Evolutionary conservation across 2,888 invertebrate genomes (phyloP).

Genomic region (Zhuqinia jingwanae): DNA sequence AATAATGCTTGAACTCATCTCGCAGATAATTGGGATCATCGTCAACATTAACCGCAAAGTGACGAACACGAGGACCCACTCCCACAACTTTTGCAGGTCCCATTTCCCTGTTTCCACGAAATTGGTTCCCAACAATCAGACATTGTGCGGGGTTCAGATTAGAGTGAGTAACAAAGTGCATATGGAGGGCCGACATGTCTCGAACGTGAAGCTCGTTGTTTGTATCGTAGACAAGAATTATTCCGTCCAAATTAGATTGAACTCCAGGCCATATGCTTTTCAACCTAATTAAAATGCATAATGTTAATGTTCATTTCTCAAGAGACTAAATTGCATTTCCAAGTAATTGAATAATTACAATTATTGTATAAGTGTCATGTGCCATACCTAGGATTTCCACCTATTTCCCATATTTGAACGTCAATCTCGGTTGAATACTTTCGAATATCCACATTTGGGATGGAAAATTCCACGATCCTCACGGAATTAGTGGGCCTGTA

Average conservation of each 20-base stretch:
- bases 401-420: constrained; percentile 78
- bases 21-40: constrained; percentile 76
- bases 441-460: constrained; percentile 73
- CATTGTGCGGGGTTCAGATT: constrained; percentile 75
- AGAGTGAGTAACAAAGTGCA: constrained; percentile 78
- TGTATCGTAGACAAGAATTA: constrained; percentile 76
- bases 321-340: neutral
- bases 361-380: neutral
- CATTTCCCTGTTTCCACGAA: constrained; percentile 72
- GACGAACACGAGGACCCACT: constrained; percentile 74
- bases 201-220: constrained; percentile 75
- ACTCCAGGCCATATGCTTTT: constrained; percentile 77
- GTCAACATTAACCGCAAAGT: constrained; percentile 78
- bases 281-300: constrained; percentile 58
- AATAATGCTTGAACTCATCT: constrained; percentile 76
- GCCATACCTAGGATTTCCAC: constrained; percentile 77
- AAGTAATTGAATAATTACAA: neutral
- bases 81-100: constrained; percentile 78
- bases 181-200: constrained; percentile 76
- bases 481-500: constrained; percentile 78
- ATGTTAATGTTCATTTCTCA: neutral
- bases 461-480: constrained; percentile 76
- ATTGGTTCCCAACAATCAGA: constrained; percentile 77
- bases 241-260: constrained; percentile 76
- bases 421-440: constrained; percentile 77